Evolutionary conservation across 2,888 invertebrate genomes (phyloP).

Genomic region (Ptilodon capucinus): DNA sequence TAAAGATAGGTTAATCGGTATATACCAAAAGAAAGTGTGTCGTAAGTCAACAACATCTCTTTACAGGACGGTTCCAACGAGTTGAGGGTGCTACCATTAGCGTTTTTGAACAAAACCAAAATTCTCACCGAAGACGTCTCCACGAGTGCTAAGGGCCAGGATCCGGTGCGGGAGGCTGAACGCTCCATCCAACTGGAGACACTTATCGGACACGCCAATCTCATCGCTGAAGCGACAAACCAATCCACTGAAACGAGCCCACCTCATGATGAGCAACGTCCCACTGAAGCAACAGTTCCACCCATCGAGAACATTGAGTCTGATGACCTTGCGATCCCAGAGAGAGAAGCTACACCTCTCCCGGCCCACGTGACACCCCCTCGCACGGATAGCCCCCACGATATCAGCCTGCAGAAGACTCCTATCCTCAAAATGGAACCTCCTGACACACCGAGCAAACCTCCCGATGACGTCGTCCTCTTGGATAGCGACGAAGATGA

Average conservation of each 20-base stretch:
- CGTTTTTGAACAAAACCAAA: slow-evolving; percentile 55
- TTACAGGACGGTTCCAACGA: slow-evolving; percentile 62
- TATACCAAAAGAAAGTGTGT: no score
- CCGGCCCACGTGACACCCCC: not conserved
- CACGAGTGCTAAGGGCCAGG: slow-evolving; percentile 37
- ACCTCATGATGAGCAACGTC: not conserved
- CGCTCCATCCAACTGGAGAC: slow-evolving; percentile 68
- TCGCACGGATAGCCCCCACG: not conserved
- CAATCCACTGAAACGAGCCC: slow-evolving; percentile 1
- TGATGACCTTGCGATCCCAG: not conserved
- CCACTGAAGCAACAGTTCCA: not conserved
- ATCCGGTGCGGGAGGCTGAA: slow-evolving; percentile 67
- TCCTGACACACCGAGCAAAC: slow-evolving; percentile 9
- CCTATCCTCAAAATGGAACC: slow-evolving; percentile 46
- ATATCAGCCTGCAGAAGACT: slow-evolving; percentile 12
- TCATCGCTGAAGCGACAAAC: slow-evolving; percentile 31
- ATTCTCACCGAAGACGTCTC: slow-evolving; percentile 41
- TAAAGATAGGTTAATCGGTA: no score
- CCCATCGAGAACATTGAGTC: not conserved
- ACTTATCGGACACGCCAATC: slow-evolving; percentile 54
- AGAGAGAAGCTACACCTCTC: not conserved
- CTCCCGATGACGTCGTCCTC: slow-evolving; percentile 39
- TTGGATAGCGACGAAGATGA: slow-evolving; percentile 72
- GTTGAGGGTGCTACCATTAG: slow-evolving; percentile 62
- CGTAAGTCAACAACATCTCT: no score